These are phyloP conservation scores for Dryocosmus kuriphilus DNA, from an alignment of 2,888 invertebrate genomes.

Conservation along the genomic window DNA sequence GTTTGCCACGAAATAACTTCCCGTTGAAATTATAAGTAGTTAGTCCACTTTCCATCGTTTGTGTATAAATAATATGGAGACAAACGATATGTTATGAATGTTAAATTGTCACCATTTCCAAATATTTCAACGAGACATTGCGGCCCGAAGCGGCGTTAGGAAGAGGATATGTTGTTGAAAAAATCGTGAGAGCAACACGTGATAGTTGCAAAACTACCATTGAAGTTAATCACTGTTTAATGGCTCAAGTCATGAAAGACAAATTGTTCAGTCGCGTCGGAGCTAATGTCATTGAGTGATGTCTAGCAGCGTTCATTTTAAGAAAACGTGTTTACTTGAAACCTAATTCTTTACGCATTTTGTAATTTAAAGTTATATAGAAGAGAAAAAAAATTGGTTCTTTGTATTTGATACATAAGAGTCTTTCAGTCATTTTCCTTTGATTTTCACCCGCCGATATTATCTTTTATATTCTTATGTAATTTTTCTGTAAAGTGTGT, in stretches of 20 bases:
- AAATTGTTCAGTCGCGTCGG: conserved; percentile 89
- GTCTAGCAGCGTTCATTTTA: conserved; percentile 43
- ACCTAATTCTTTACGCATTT: conserved; percentile 8
- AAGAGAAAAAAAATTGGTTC: no score
- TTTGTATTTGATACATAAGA: no score
- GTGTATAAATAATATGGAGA: no score
- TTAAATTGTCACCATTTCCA: no score
- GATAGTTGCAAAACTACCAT: conserved; percentile 99
- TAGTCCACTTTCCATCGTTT: neutral
- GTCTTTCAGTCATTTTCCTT: no score
- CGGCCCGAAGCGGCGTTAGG: conserved; percentile 91
- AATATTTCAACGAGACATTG: neutral
- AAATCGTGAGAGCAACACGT: conserved; percentile 95
- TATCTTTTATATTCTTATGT: no score
- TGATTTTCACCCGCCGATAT: no score
- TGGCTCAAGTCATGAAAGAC: conserved; percentile 99
- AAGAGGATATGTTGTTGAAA: conserved; percentile 85
- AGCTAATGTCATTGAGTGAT: conserved; percentile 62
- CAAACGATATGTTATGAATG: no score
- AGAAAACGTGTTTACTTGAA: conserved; percentile 48
- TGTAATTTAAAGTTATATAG: neutral
- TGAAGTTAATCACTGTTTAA: conserved; percentile 97
- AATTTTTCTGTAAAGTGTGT: no score
- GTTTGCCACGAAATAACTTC: neutral
- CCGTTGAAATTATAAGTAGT: neutral